A percentile compares a stretch with the other conserved stretches of the same genome.
phyloP scores from a whole-genome alignment of 1,140 invertebrate species.

The Neodiprion virginianus region DNA sequence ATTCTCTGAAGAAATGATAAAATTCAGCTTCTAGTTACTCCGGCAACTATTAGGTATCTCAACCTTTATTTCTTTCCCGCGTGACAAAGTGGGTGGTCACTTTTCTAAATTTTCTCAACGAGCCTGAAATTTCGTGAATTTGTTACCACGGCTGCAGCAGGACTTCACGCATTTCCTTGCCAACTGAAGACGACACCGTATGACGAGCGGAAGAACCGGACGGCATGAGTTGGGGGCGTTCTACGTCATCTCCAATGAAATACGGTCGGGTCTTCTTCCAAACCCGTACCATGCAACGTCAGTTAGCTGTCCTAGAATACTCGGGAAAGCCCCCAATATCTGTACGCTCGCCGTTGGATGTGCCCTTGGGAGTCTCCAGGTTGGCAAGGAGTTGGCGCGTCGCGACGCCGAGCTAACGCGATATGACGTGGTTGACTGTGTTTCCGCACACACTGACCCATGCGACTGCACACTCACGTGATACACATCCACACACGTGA shows the following conservation, averaged over 20 bases:
- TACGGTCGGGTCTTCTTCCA: slow-evolving; percentile 34
- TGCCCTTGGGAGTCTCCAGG: slow-evolving; percentile 49
- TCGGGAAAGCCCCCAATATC: slow-evolving; percentile 16
- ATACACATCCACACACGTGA: too few relatives aligned
- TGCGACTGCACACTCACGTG: neutral
- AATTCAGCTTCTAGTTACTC: neutral
- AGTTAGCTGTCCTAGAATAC: slow-evolving; percentile 53
- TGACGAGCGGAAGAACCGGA: slow-evolving; percentile 14
- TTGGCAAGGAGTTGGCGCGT: slow-evolving; percentile 35
- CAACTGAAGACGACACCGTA: neutral
- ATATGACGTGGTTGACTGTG: slow-evolving; percentile 39
- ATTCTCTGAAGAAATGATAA: neutral
- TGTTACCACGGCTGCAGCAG: neutral
- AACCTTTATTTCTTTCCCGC: too few relatives aligned
- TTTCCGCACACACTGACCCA: neutral
- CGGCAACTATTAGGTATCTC: neutral
- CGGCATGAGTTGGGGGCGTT: slow-evolving; percentile 11
- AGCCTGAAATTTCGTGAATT: slow-evolving; percentile 24
- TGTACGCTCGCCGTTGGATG: neutral
- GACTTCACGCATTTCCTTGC: neutral
- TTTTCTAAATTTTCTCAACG: neutral
- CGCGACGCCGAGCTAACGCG: slow-evolving; percentile 42
- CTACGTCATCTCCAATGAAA: slow-evolving; percentile 55
- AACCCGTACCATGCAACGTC: slow-evolving; percentile 46
- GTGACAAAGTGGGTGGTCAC: too few relatives aligned